Conservation (phyloP, 2,797 vertebrate genomes). For the Hafferia zeledoni region DNA sequence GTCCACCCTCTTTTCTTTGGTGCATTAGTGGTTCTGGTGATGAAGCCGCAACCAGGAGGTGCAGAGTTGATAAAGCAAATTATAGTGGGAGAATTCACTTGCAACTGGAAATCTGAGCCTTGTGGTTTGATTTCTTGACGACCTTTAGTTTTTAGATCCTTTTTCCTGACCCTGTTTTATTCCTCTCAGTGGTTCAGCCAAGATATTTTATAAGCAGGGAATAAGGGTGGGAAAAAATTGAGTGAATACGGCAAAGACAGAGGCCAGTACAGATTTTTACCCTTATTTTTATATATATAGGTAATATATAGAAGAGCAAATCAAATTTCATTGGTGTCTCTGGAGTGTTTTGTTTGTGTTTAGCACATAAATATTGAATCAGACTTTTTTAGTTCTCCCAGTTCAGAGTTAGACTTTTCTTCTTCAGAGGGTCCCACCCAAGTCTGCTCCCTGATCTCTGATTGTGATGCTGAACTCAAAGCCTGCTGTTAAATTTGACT, state of each 20-base stretch:
- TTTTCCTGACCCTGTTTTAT: not conserved
- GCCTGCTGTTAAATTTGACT: not conserved
- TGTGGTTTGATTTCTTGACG: not conserved
- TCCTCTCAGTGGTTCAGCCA: not conserved
- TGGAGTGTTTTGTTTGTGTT: not conserved
- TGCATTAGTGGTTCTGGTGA: not conserved
- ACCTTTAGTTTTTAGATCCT: not conserved
- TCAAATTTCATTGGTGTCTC: not conserved
- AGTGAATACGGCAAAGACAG: not conserved
- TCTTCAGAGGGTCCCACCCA: not conserved
- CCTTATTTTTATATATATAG: not conserved
- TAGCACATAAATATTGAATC: not conserved
- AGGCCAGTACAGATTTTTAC: not conserved
- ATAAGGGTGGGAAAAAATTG: not conserved
- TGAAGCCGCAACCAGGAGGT: not conserved
- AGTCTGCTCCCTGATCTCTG: not conserved
- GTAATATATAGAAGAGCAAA: not conserved
- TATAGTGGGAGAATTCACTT: not conserved
- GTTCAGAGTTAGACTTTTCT: not conserved
- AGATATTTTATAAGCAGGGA: not conserved
- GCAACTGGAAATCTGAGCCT: not conserved
- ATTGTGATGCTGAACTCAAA: not conserved
- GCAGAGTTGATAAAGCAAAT: not conserved
- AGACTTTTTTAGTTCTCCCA: not conserved
- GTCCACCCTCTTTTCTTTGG: not conserved